A percentile compares a stretch with the other conserved stretches of the same genome.
phyloP scores from a whole-genome alignment of 2,888 invertebrate genomes.

The Baccha elongata region DNA sequence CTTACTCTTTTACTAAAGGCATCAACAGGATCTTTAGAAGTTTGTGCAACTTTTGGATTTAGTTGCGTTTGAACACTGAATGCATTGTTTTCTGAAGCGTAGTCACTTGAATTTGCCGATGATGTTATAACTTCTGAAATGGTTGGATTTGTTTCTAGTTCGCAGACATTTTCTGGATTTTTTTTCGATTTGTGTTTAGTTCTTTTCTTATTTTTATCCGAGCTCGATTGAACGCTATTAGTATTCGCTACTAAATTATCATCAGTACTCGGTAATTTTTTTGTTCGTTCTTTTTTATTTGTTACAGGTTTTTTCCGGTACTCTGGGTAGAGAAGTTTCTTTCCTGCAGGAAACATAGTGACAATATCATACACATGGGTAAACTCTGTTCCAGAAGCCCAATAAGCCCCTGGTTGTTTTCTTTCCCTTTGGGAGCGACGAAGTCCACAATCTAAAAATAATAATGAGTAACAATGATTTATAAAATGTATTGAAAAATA shows the following conservation, averaged over 20 bases:
- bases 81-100: neutral
- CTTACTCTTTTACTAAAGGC: neutral
- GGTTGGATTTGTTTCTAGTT: neutral
- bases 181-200: neutral
- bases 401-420: constrained; percentile 41
- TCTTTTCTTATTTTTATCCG: constrained; percentile 8
- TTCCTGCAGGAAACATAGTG: neutral
- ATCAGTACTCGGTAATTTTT: constrained; percentile 15
- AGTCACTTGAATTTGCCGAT: neutral
- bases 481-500: too few relatives aligned
- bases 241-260: constrained; percentile 64
- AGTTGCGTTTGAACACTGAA: neutral
- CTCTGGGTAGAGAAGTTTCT: neutral
- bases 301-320: neutral
- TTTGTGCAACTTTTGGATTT: neutral
- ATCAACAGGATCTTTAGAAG: neutral
- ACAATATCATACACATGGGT: neutral
- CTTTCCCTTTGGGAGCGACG: constrained; percentile 49
- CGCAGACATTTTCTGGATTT: neutral
- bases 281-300: neutral
- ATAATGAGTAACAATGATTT: too few relatives aligned
- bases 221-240: constrained; percentile 34
- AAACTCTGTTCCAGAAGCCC: constrained; percentile 35
- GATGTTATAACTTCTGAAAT: neutral
- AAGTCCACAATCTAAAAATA: neutral